A percentile compares a stretch with the other conserved stretches of the same genome.
Evolutionary conservation across 2,888 invertebrate genomes (phyloP).

Genomic region (Girardia tigrina): DNA sequence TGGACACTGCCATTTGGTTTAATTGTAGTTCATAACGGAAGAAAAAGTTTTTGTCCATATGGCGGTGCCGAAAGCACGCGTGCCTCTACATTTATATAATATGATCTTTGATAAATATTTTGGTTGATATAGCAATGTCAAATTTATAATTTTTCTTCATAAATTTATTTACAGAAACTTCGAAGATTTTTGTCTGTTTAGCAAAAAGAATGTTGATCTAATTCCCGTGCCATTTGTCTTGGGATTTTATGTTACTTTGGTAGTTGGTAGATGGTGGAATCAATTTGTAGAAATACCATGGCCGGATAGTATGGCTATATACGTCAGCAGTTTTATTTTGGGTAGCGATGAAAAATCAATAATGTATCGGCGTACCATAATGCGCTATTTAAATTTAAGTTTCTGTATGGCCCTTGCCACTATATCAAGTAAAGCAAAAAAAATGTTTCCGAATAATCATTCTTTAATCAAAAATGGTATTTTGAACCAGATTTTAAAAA

Average conservation of each 20-base stretch:
- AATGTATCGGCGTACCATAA: conserved; percentile 56
- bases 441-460: neutral
- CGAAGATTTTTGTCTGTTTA: neutral
- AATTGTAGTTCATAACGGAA: too few relatives aligned
- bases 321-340: conserved; percentile 43
- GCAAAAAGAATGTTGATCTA: conserved; percentile 7
- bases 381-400: conserved; percentile 48
- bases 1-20: too few relatives aligned
- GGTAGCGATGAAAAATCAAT: conserved; percentile 56
- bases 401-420: neutral
- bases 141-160: too few relatives aligned
- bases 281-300: conserved; percentile 30
- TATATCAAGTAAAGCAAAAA: neutral
- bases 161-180: neutral
- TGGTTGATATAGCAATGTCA: too few relatives aligned
- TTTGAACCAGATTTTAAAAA: neutral
- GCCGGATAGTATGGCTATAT: conserved; percentile 26
- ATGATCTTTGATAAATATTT: too few relatives aligned
- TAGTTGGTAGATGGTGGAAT: conserved; percentile 27
- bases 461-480: neutral
- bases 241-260: conserved; percentile 30
- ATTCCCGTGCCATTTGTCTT: conserved; percentile 27
- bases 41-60: too few relatives aligned
- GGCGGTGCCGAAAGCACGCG: too few relatives aligned
- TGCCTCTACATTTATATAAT: too few relatives aligned